These are phyloP conservation scores for Merluccius polli DNA, from an alignment of 2,797 vertebrate species.

Conservation along the genomic window DNA sequence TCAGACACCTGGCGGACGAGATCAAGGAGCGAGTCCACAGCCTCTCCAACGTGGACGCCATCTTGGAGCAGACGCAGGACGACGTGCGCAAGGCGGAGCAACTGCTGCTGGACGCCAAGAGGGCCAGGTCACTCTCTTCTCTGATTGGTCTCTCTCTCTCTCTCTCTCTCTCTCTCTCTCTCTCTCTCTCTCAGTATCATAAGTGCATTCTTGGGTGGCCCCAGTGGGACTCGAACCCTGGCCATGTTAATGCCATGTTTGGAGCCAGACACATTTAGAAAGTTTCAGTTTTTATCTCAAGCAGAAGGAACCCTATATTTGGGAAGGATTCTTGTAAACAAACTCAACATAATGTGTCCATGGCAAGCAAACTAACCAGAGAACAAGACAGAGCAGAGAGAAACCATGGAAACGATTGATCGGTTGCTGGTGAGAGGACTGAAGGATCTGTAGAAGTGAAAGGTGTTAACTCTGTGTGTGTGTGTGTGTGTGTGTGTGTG, in stretches of 20 bases:
- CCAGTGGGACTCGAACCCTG: neutral
- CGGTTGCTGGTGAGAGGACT: neutral
- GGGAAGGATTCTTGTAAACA: too few species aligned
- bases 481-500: too few species aligned
- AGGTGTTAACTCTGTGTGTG: neutral
- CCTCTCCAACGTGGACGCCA: conserved; percentile 89
- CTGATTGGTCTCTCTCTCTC: neutral
- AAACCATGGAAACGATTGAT: neutral
- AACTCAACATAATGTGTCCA: too few species aligned
- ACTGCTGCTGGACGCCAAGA: conserved; percentile 85
- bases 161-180: neutral
- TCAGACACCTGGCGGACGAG: conserved; percentile 83
- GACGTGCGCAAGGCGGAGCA: conserved; percentile 83
- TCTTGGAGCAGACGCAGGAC: conserved; percentile 83
- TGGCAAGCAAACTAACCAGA: too few species aligned
- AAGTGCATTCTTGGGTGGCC: neutral
- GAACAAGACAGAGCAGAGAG: too few species aligned
- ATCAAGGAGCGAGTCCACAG: conserved; percentile 89
- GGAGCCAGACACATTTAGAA: neutral
- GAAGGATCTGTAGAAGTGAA: neutral
- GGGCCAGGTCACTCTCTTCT: conserved; percentile 75
- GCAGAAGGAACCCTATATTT: too few species aligned
- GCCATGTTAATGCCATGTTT: neutral
- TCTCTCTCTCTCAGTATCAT: neutral
- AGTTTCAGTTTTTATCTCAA: neutral